Conservation (phyloP, 92 coral and sea anemone species). For the Galaxea fascicularis region DNA sequence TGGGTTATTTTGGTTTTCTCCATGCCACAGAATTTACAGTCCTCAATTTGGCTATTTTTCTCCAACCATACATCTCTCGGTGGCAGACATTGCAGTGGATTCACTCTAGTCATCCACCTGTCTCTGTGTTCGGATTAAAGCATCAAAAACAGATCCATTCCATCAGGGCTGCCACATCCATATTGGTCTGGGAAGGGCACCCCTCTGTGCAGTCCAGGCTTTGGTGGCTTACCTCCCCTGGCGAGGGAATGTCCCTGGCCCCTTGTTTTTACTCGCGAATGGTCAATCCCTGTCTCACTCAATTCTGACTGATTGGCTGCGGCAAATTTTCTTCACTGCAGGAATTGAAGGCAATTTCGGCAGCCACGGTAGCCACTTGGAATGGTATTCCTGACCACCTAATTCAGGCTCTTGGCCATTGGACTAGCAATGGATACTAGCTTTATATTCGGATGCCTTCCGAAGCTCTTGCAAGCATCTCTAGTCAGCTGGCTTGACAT, state of each 20-base stretch:
- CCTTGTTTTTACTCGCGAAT: constrained; percentile 23
- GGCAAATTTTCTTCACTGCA: constrained; percentile 16
- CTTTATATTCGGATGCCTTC: constrained; percentile 42
- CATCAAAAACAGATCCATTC: constrained; percentile 55
- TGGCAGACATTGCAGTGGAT: constrained; percentile 51
- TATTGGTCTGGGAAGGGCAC: constrained; percentile 14
- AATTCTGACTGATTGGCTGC: constrained; percentile 39
- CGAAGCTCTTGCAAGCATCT: constrained; percentile 11
- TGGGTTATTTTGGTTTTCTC: constrained; percentile 64
- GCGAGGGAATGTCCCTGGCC: constrained; percentile 33
- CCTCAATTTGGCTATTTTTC: constrained; percentile 32
- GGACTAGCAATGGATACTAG: constrained; percentile 62
- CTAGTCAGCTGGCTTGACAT: constrained; percentile 17
- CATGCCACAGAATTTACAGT: constrained; percentile 56
- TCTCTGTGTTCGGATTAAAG: constrained; percentile 33
- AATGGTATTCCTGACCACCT: constrained; percentile 72
- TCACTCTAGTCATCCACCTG: constrained; percentile 1
- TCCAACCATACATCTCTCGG: constrained; percentile 31
- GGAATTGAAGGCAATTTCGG: constrained; percentile 29
- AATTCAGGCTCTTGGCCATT: constrained; percentile 59
- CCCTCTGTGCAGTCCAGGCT: constrained; percentile 35
- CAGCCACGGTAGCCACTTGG: constrained; percentile 49
- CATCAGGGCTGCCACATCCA: constrained; percentile 20
- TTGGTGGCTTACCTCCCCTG: constrained; percentile 8
- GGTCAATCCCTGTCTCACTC: constrained; percentile 41